Evolutionary conservation across 2,797 vertebrate genomes (phyloP), one percentile per base, ranked within the genome.

Genomic region (Cossypha caffra): DNA sequence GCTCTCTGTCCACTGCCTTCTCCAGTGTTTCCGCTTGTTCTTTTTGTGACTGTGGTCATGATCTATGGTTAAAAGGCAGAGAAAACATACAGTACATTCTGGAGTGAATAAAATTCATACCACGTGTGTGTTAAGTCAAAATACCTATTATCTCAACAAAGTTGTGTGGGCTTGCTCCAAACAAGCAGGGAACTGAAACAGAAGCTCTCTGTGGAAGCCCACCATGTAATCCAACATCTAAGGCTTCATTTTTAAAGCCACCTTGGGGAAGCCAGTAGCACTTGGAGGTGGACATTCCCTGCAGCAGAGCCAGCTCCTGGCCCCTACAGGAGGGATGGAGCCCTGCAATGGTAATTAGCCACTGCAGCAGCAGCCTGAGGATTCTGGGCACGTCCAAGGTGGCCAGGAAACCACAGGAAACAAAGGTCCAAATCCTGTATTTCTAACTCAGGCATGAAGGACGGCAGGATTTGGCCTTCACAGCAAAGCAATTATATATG

Each of bases 11-110:
- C 88, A 94, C 81, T 96, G 94, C 33, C 91, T 97, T 38, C 74
- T 98, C 97, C 95, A 98, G 81, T 76, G 95, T 97, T 97, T 98
- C 93, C 95, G 89, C 94, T 95, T 98, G 96, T 97, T 98, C 96
- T 98, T 98, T 91, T 98, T 98, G 97, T 97, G 97, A 97, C 96
- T 98, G 92, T 96, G 97, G 97, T 97, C 98, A 66, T 98, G 98
- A 95, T 99, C 99, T 99, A 74, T 4, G n/a, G 72, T 88, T 48
- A 76, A 84, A 94, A 92, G 63, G 58, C 55, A 90, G 55, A 97
- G 17, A 62, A 96, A 87, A 2, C n/a, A 54, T 63, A 24, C 90
- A 74, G 68, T 2, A 40, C 8, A 3, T 79, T 69, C 55, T 29
- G 23, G 29, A 81, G 33, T 2, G 16, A 95, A 59, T 25, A 50